Percentiles rank a stretch among this genome's conserved stretches.
These are phyloP conservation scores for Galendromus occidentalis DNA, from an alignment of 1,140 invertebrate genomes.

Conservation along the genomic window DNA sequence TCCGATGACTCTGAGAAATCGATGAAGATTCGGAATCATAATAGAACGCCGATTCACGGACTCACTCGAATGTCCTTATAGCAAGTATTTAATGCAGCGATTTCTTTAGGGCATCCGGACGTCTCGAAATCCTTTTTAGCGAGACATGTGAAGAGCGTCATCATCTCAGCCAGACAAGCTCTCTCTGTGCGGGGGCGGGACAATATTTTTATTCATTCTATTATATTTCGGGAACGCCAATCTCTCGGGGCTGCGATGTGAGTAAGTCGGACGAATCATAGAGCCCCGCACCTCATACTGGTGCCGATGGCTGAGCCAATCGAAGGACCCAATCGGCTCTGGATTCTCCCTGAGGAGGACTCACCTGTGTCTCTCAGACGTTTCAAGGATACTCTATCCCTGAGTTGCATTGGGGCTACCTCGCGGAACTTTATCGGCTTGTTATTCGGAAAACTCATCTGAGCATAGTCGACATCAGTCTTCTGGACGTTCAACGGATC, in stretches of 20 bases:
- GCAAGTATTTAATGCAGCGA: neutral
- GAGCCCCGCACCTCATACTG: no score
- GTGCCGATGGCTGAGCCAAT: no score
- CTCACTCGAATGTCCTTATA: neutral
- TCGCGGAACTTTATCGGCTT: neutral
- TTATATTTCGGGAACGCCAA: no score
- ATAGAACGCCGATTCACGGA: no score
- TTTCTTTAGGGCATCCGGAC: neutral
- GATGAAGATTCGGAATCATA: no score
- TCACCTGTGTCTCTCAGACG: neutral
- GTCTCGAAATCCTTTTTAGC: slow-evolving; percentile 3
- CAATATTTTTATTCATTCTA: no score
- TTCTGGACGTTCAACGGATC: neutral
- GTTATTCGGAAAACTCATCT: neutral
- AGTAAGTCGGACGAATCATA: no score
- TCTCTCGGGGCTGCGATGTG: no score
- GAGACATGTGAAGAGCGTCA: neutral
- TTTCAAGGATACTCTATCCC: neutral
- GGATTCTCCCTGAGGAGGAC: neutral
- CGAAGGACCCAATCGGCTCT: no score
- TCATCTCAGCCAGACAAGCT: neutral
- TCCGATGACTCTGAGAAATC: no score
- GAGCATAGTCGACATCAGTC: neutral
- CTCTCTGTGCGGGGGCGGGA: neutral
- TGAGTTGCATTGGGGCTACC: neutral